Percentiles rank a stretch among this genome's conserved stretches.
phyloP scores from a whole-genome alignment of 2,113 vertebrate species.

The Rhadina sibilatrix region DNA sequence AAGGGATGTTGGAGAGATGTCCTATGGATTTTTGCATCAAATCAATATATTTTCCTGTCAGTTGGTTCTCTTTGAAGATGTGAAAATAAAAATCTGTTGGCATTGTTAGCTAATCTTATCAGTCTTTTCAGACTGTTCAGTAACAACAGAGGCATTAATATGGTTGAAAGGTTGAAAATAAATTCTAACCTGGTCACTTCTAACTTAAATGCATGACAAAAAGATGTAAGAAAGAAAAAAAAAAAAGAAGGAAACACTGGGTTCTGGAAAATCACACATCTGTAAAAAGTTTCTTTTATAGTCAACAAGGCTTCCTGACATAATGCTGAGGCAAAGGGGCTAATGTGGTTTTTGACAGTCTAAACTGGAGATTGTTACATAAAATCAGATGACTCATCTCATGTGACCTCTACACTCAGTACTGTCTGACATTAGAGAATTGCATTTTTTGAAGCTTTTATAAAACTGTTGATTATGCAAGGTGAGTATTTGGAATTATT shows the following conservation, averaged over 20 bases:
- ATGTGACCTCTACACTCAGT: background rate
- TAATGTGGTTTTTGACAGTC: background rate
- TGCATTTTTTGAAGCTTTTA: constrained; percentile 9
- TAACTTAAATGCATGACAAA: background rate
- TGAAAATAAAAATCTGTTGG: background rate
- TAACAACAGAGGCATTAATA: background rate
- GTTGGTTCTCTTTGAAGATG: background rate
- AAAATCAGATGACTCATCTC: constrained; percentile 33
- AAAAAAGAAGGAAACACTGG: background rate
- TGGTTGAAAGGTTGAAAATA: background rate
- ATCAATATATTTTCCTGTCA: background rate
- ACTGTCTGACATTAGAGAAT: background rate
- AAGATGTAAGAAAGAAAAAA: background rate
- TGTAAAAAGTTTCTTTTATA: background rate
- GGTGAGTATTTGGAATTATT: background rate
- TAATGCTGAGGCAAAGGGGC: background rate
- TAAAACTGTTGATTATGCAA: background rate
- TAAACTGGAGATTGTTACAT: constrained; percentile 15
- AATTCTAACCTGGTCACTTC: background rate
- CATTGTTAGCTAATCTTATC: background rate
- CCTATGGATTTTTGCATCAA: background rate
- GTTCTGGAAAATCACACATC: background rate
- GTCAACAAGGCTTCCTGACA: background rate
- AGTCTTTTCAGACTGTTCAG: background rate
- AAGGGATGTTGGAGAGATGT: background rate